These are phyloP conservation scores for Hypanus sabinus DNA, from an alignment of 2,113 vertebrate genomes.

Conservation along the genomic window DNA sequence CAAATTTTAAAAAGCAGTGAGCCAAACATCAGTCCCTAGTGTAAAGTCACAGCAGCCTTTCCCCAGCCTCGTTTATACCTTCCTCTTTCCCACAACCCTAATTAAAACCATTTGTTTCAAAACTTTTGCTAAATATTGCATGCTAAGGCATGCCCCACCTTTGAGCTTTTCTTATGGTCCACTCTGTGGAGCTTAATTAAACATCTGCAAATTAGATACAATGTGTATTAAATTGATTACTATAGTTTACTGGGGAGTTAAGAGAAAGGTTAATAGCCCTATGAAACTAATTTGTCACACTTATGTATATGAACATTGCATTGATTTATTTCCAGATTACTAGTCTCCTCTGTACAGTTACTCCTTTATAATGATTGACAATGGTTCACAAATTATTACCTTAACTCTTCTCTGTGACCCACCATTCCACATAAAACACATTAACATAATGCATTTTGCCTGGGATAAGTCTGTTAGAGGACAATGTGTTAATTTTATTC, in stretches of 20 bases:
- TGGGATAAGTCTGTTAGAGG: not conserved
- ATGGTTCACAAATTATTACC: not conserved
- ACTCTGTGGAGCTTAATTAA: not conserved
- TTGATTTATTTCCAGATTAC: not conserved
- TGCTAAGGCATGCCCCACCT: not conserved
- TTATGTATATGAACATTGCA: not conserved
- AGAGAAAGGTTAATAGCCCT: not conserved
- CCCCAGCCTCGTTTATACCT: too few species aligned
- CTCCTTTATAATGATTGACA: not conserved
- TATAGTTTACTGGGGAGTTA: not conserved
- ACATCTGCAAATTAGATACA: not conserved
- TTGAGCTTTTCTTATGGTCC: not conserved
- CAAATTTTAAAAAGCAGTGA: not conserved
- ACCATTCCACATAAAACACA: not conserved
- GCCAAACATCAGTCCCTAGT: not conserved
- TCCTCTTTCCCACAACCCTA: not conserved
- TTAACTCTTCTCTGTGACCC: not conserved
- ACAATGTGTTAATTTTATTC: not conserved
- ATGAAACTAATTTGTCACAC: not conserved
- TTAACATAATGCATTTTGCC: not conserved
- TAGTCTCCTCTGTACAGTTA: not conserved
- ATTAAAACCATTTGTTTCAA: not conserved
- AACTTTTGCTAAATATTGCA: not conserved
- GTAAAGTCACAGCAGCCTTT: not conserved
- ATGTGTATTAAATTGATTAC: not conserved